These are phyloP conservation scores for Autographa gamma DNA, from an alignment of 2,888 invertebrate species.

Conservation along the genomic window DNA sequence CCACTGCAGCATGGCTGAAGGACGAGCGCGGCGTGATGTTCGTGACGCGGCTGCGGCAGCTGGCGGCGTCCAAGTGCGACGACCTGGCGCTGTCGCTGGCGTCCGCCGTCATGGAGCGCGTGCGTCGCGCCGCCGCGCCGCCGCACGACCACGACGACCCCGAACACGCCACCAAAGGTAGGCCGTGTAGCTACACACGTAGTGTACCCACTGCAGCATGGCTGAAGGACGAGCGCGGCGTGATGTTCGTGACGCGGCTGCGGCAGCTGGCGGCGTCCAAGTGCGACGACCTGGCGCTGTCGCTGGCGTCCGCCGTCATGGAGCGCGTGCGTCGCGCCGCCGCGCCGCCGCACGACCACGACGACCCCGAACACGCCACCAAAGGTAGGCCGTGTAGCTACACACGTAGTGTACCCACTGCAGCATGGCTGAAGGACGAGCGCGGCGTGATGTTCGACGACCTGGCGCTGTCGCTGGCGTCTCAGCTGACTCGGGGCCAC, in stretches of 20 bases:
- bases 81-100: conserved; percentile 90
- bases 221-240: conserved; percentile 89
- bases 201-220: too few species aligned
- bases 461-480: too few species aligned
- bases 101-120: conserved; percentile 87
- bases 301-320: conserved; percentile 88
- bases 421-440: too few species aligned
- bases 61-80: conserved; percentile 89
- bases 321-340: conserved; percentile 78
- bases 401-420: not conserved
- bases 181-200: too few species aligned
- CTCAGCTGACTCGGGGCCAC: too few species aligned
- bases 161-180: conserved; percentile 62
- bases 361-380: conserved; percentile 52
- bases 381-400: conserved; percentile 53
- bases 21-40: conserved; percentile 90
- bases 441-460: conserved; percentile 83
- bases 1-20: conserved; percentile 90
- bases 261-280: conserved; percentile 89
- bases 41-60: conserved; percentile 89
- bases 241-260: conserved; percentile 89
- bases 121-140: conserved; percentile 63
- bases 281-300: conserved; percentile 90
- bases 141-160: conserved; percentile 53
- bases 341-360: conserved; percentile 45